Evolutionary conservation across 1,140 invertebrate species (phyloP).

Genomic region (Trachymyrmex septentrionalis): DNA sequence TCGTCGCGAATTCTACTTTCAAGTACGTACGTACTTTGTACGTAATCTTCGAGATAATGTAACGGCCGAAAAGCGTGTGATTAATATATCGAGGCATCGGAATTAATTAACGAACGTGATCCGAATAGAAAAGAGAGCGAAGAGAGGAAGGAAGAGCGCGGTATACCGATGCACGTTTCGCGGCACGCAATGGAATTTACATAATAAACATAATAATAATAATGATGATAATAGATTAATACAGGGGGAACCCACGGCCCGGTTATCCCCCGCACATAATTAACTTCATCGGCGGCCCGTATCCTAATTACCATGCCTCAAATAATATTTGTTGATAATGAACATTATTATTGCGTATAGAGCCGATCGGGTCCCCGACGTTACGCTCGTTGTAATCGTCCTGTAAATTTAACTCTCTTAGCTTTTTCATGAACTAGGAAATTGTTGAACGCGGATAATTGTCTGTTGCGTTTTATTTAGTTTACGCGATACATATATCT

Average conservation of each 20-base stretch:
- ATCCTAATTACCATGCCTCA: slow-evolving; percentile 63
- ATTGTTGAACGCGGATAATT: neutral
- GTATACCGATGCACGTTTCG: slow-evolving; percentile 30
- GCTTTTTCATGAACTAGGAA: neutral
- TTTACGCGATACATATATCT: neutral
- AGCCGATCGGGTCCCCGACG: slow-evolving; percentile 34
- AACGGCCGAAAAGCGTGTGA: slow-evolving; percentile 43
- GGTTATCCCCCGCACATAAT: slow-evolving; percentile 59
- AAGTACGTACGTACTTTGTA: neutral
- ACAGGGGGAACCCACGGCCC: slow-evolving; percentile 45
- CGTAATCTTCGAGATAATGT: slow-evolving; percentile 10
- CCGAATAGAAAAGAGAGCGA: slow-evolving; percentile 49
- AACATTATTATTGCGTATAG: slow-evolving; percentile 60
- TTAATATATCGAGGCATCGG: slow-evolving; percentile 37
- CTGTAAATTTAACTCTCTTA: slow-evolving; percentile 24
- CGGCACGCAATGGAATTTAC: slow-evolving; percentile 57
- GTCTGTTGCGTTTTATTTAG: neutral
- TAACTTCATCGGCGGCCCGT: slow-evolving; percentile 57
- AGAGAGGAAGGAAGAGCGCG: slow-evolving; percentile 19
- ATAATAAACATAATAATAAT: slow-evolving; percentile 66
- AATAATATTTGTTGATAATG: slow-evolving; percentile 66
- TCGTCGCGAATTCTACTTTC: neutral
- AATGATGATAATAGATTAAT: slow-evolving; percentile 62
- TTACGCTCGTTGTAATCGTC: slow-evolving; percentile 24
- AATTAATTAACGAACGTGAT: slow-evolving; percentile 61